These are phyloP conservation scores for Gymnoscelis rufifasciata DNA, from an alignment of 2,888 invertebrate species.

Conservation along the genomic window DNA sequence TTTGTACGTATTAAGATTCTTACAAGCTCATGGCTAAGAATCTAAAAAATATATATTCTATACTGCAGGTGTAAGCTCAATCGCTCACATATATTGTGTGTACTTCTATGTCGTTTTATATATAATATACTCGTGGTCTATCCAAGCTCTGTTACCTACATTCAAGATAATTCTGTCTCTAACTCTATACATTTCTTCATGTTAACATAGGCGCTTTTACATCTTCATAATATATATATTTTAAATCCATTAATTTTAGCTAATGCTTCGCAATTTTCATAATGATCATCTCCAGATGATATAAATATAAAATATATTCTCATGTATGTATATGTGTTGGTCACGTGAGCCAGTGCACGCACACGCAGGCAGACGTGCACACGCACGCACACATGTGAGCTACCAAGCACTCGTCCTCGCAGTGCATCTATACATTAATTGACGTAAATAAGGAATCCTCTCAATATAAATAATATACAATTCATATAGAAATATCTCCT, in stretches of 20 bases:
- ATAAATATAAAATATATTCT: conserved; percentile 12
- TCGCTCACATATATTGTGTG: neutral
- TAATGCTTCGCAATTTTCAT: conserved; percentile 22
- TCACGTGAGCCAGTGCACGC: conserved; percentile 19
- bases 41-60: neutral
- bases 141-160: neutral
- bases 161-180: too few species aligned
- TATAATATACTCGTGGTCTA: neutral
- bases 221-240: neutral
- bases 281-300: conserved; percentile 12
- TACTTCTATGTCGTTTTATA: neutral
- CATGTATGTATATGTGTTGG: conserved; percentile 20
- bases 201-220: too few species aligned
- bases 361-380: neutral
- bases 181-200: too few species aligned
- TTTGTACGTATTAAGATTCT: conserved; percentile 16
- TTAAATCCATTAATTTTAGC: conserved; percentile 2
- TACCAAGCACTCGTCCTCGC: conserved; percentile 44
- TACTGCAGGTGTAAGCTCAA: neutral
- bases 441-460: conserved; percentile 77
- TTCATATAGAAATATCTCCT: conserved; percentile 43
- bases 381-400: conserved; percentile 30
- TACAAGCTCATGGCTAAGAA: conserved; percentile 17
- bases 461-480: conserved; percentile 44
- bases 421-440: conserved; percentile 65